Conservation (phyloP, 1,140 invertebrate species). For the Anastrepha ludens region DNA sequence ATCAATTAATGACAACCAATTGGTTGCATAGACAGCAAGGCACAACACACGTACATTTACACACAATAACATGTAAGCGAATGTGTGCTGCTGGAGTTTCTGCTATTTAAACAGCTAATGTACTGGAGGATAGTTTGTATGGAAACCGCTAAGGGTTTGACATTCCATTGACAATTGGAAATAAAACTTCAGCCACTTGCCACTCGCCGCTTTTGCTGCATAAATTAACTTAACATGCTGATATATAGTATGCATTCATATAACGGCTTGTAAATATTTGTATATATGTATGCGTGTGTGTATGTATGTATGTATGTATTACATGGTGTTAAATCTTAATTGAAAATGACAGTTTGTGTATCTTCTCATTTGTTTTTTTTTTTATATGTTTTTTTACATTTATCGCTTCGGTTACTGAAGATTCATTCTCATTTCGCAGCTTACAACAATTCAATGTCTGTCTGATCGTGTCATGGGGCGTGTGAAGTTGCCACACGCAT, state of each 20-base stretch:
- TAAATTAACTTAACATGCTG: background rate
- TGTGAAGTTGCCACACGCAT: slow-evolving; percentile 34
- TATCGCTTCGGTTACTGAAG: background rate
- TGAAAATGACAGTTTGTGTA: slow-evolving; percentile 31
- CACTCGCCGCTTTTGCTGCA: background rate
- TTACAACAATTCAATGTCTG: background rate
- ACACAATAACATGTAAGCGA: background rate
- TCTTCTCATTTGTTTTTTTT: too few species aligned
- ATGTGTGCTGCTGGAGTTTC: background rate
- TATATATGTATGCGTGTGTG: too few species aligned
- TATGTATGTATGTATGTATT: background rate
- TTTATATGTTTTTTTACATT: background rate
- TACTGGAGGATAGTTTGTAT: background rate
- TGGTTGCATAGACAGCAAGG: slow-evolving; percentile 30
- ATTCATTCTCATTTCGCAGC: background rate
- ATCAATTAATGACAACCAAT: slow-evolving; percentile 50
- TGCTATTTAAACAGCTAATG: background rate
- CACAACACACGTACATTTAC: background rate
- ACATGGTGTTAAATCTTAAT: slow-evolving; percentile 42
- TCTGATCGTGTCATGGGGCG: slow-evolving; percentile 17
- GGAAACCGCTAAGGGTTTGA: background rate
- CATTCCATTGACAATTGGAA: background rate
- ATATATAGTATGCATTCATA: background rate
- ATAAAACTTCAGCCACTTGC: slow-evolving; percentile 16
- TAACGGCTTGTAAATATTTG: too few species aligned